Base-by-base conservation (phyloP, 2,113 vertebrate species). In the Nerophis lumbriciformis region DNA sequence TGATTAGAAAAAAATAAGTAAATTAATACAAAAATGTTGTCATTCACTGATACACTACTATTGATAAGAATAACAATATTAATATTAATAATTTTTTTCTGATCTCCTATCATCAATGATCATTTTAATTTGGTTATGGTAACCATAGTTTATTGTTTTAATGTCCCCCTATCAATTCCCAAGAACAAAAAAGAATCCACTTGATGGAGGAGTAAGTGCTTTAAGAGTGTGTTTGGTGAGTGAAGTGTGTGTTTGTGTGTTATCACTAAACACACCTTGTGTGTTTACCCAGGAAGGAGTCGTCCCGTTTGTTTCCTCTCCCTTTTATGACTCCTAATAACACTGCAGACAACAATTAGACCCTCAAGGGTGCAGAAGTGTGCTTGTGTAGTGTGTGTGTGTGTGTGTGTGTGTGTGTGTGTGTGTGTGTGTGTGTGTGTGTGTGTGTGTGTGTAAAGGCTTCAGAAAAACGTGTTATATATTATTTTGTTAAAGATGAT, bases 291-390 rank as follows among this genome's bases (percentile, higher is more conserved):
- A 82, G 64, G 39, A 69, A 70, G 63, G 59, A 63, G 48, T 49
- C 4, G 2, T 60, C 63, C 52, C 47, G 47, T 78, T 54, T 7
- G 49, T 69, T 76, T 83, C 68, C 67, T 72, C 58, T 69, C 28
- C 48, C 15, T 78, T 83, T 83, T 76, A 85, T 66, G 69, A 67
- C 76, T 57, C 15, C 65, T 67, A 79, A 62, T 77, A 72, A 80
- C 12, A 64, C 57, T 48, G 48, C n/a, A 5, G 16, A 42, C 60
- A 73, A 59, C 62, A 73, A 59, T 73, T 62, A 75, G 9, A 63
- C 52, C 48, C 53, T 69, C 14, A 47, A 55, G 68, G 57, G 59
- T 48, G 53, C 51, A 38, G 62, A 48, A 36, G 61, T 54, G 52
- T 66, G 63, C 71, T 49, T 61, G 39, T 56, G n/a, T 56, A 47